Evolutionary conservation across 2,888 invertebrate species (phyloP).

Genomic region (Trypoxylon attenuatum): DNA sequence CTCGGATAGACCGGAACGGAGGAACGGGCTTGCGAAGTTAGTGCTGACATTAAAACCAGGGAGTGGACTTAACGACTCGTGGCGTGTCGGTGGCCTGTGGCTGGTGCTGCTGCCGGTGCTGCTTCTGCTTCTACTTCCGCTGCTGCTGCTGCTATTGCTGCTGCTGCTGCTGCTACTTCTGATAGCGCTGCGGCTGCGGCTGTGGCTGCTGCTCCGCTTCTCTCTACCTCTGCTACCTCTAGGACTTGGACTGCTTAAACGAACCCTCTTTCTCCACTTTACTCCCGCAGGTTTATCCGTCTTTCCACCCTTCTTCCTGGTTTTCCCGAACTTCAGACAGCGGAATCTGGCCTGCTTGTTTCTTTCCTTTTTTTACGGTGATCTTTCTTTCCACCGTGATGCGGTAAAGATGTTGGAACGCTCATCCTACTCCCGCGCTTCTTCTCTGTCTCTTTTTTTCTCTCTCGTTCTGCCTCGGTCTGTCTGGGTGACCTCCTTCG

Average conservation of each 20-base stretch:
- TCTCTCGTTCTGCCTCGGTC: slow-evolving; percentile 2
- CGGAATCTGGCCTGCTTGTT: no score
- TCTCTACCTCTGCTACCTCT: neutral
- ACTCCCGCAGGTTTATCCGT: slow-evolving; percentile 27
- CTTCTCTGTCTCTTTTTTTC: neutral
- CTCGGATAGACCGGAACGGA: slow-evolving; percentile 47
- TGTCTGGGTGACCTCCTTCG: neutral
- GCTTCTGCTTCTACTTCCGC: slow-evolving; percentile 24
- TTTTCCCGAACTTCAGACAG: no score
- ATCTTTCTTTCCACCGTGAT: no score
- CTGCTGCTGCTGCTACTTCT: slow-evolving; percentile 18
- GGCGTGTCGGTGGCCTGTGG: slow-evolving; percentile 62
- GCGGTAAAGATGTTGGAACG: no score
- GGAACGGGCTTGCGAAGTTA: slow-evolving; percentile 60
- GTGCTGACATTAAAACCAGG: slow-evolving; percentile 67
- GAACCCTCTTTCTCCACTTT: slow-evolving; percentile 15
- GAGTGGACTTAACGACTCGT: slow-evolving; percentile 68
- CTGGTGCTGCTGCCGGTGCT: slow-evolving; percentile 23
- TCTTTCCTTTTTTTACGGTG: no score
- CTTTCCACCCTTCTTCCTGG: slow-evolving; percentile 15
- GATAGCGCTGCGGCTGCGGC: slow-evolving; percentile 28
- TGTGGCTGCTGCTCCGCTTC: no score
- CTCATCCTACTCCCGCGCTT: neutral
- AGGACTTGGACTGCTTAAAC: neutral
- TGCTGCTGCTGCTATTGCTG: slow-evolving; percentile 21